These are phyloP conservation scores for Spatula versicolor DNA, from an alignment of 2,797 vertebrate species.

Conservation along the genomic window DNA sequence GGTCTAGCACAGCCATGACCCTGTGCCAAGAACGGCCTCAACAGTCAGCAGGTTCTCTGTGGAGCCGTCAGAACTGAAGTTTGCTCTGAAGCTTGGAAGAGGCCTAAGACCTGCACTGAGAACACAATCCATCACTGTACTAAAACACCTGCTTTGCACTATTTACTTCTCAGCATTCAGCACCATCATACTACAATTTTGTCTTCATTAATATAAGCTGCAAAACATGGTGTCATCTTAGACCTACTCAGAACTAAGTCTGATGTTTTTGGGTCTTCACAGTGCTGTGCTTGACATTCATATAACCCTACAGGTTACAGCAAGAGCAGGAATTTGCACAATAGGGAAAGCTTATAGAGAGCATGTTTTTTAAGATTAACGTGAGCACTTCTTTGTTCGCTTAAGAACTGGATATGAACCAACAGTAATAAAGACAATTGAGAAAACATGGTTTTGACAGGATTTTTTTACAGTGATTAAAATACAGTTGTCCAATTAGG, in stretches of 20 bases:
- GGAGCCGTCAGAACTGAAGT: background rate
- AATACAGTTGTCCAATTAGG: background rate
- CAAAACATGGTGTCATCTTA: background rate
- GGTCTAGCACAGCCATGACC: background rate
- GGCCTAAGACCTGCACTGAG: background rate
- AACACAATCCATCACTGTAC: background rate
- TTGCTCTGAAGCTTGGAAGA: background rate
- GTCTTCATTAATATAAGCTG: background rate
- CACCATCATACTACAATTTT: background rate
- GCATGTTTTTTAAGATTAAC: background rate
- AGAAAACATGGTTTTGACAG: background rate
- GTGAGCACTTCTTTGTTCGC: background rate
- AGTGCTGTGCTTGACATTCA: background rate
- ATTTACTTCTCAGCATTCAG: background rate
- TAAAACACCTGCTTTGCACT: background rate
- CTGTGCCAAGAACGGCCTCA: background rate
- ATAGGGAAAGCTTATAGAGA: background rate
- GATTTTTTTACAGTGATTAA: background rate
- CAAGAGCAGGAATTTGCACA: background rate
- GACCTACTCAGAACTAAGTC: background rate
- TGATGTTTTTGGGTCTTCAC: background rate
- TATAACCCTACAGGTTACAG: background rate
- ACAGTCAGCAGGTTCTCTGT: background rate
- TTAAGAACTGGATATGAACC: background rate
- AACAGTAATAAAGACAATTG: background rate